phyloP scores from a whole-genome alignment of 2,888 invertebrate genomes.

The Caenorhabditis sp. region DNA sequence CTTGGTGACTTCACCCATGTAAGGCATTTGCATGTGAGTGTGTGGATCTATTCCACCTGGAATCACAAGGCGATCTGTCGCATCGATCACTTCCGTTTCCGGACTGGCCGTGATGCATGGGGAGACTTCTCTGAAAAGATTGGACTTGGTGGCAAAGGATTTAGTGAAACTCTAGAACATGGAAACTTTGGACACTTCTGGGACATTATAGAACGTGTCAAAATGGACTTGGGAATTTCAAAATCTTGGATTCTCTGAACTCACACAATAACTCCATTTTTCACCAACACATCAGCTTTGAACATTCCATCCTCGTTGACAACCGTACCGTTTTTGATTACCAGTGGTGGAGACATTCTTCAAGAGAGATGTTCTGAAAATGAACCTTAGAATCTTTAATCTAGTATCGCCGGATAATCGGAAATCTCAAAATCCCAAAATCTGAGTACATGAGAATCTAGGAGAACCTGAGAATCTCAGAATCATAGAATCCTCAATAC shows the following conservation, averaged over 20 bases:
- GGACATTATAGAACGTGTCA: too few species aligned
- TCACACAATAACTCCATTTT: slow-evolving; percentile 88
- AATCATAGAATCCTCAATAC: too few species aligned
- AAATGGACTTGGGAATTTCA: background rate
- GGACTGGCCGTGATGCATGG: slow-evolving; percentile 28
- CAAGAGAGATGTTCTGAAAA: too few species aligned
- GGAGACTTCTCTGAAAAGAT: slow-evolving; percentile 48
- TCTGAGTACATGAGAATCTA: too few species aligned
- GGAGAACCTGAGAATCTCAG: too few species aligned
- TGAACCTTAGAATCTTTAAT: too few species aligned
- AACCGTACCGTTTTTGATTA: slow-evolving; percentile 95
- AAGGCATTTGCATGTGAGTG: slow-evolving; percentile 95
- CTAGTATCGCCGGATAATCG: background rate
- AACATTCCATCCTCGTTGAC: slow-evolving; percentile 94
- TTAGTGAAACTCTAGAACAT: too few species aligned
- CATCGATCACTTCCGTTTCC: slow-evolving; percentile 88
- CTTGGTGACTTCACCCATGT: slow-evolving; percentile 90
- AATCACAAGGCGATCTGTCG: slow-evolving; percentile 85
- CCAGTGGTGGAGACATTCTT: slow-evolving; percentile 61
- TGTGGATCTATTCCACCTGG: slow-evolving; percentile 86
- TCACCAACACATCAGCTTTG: slow-evolving; percentile 95
- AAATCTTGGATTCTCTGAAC: background rate
- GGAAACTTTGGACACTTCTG: too few species aligned
- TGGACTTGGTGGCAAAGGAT: background rate
- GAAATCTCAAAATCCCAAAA: background rate